phyloP scores from a whole-genome alignment of 2,113 vertebrate species.

The Reinhardtius hippoglossoides region DNA sequence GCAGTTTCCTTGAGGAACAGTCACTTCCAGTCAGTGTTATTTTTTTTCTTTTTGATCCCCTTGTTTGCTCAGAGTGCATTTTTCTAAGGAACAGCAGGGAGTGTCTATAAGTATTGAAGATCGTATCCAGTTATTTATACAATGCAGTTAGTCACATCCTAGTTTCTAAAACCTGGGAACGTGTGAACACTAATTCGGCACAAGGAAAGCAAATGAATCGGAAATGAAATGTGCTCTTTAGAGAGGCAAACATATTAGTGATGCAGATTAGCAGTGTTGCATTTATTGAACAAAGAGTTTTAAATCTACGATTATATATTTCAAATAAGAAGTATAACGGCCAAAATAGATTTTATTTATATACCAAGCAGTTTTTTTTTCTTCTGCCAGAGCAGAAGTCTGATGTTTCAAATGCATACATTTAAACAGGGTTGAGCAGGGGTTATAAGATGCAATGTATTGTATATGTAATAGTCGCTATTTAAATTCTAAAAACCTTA shows the following conservation, averaged over 20 bases:
- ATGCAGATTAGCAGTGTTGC: conserved; percentile 66
- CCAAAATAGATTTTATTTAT: conserved; percentile 82
- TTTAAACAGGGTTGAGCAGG: conserved; percentile 76
- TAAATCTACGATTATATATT: conserved; percentile 72
- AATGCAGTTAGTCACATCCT: conserved; percentile 56
- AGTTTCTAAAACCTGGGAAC: conserved; percentile 35
- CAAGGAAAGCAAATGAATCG: conserved; percentile 21
- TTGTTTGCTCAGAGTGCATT: conserved; percentile 51
- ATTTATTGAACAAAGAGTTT: conserved; percentile 73
- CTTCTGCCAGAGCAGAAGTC: conserved; percentile 46
- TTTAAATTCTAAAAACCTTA: conserved; percentile 71
- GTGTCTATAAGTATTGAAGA: conserved; percentile 63
- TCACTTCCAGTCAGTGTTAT: conserved; percentile 64
- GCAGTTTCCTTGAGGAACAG: conserved; percentile 22
- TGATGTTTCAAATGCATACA: conserved; percentile 60
- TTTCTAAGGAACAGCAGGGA: conserved; percentile 72
- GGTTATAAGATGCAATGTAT: conserved; percentile 69
- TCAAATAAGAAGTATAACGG: conserved; percentile 55
- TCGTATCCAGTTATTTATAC: conserved; percentile 39
- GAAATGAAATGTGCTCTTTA: conserved; percentile 28
- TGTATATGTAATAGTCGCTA: conserved; percentile 76
- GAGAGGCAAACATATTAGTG: conserved; percentile 23
- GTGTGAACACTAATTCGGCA: conserved; percentile 39
- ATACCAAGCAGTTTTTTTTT: conserved; percentile 59
- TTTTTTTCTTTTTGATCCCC: conserved; percentile 15